A percentile compares a stretch with the other conserved stretches of the same genome.
Conservation (phyloP, 2,888 invertebrate species). For the Monochamus alternatus region DNA sequence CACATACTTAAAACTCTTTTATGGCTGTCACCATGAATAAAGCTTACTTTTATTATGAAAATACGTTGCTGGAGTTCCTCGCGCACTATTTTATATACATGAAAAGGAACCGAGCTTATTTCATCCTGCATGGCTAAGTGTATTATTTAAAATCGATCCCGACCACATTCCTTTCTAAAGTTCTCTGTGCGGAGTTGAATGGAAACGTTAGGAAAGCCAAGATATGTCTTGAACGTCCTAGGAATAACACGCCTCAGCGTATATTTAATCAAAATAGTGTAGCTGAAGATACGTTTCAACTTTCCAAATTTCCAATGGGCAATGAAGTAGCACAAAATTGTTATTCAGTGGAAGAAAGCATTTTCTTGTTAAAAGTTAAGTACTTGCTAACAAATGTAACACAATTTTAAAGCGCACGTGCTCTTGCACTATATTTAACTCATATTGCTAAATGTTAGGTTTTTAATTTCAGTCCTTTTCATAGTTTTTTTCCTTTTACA, state of each 20-base stretch:
- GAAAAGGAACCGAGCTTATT: conserved; percentile 24
- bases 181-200: background rate
- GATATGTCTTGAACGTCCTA: background rate
- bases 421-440: no score
- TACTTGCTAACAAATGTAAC: no score
- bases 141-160: conserved; percentile 33
- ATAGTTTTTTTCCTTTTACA: no score
- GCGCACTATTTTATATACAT: conserved; percentile 32
- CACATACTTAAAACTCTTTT: conserved; percentile 58
- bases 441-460: no score
- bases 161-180: background rate
- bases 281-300: no score
- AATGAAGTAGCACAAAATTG: no score
- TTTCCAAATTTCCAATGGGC: no score
- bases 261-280: no score
- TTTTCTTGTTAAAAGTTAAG: no score
- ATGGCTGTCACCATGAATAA: conserved; percentile 51
- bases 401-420: no score
- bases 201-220: conserved; percentile 4
- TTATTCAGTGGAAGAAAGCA: no score
- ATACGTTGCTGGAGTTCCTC: conserved; percentile 40
- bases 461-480: no score
- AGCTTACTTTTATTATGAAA: conserved; percentile 55
- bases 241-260: background rate
- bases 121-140: conserved; percentile 20